phyloP scores from a whole-genome alignment of 2,888 invertebrate species.

The Blera fallax region DNA sequence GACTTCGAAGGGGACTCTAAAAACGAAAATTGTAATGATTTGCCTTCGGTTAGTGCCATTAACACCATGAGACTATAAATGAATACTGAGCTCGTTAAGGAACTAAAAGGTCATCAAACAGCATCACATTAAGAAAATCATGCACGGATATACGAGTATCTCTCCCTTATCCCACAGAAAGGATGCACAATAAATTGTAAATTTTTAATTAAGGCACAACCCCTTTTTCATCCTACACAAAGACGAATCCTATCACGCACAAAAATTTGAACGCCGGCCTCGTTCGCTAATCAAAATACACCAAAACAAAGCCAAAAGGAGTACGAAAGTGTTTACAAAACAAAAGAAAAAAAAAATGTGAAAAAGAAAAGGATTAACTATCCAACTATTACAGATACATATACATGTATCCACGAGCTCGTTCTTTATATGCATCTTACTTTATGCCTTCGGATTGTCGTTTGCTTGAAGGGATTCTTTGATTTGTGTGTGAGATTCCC shows the following conservation, averaged over 20 bases:
- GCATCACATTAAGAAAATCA: neutral
- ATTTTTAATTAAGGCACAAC: slow-evolving; percentile 54
- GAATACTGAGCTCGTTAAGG: neutral
- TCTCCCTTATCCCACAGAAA: slow-evolving; percentile 16
- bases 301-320: slow-evolving; percentile 23
- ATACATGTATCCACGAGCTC: slow-evolving; percentile 29
- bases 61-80: neutral
- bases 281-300: slow-evolving; percentile 29
- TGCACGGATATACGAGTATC: neutral
- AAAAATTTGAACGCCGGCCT: slow-evolving; percentile 39
- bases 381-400: slow-evolving; percentile 40
- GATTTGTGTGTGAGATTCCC: slow-evolving; percentile 33
- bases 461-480: slow-evolving; percentile 39
- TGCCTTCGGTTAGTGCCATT: neutral
- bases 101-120: neutral
- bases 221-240: neutral
- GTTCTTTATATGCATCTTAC: slow-evolving; percentile 16
- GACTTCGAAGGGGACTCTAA: neutral
- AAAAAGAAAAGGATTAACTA: slow-evolving; percentile 25
- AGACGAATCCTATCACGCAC: neutral
- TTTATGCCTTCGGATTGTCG: slow-evolving; percentile 42
- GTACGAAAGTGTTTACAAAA: slow-evolving; percentile 9
- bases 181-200: slow-evolving; percentile 59
- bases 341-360: neutral
- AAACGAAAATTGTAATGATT: neutral